Evolutionary conservation across 1,140 invertebrate genomes (phyloP), one percentile per base, ranked within the genome.

Genomic region (Sarcophaga peregrina): DNA sequence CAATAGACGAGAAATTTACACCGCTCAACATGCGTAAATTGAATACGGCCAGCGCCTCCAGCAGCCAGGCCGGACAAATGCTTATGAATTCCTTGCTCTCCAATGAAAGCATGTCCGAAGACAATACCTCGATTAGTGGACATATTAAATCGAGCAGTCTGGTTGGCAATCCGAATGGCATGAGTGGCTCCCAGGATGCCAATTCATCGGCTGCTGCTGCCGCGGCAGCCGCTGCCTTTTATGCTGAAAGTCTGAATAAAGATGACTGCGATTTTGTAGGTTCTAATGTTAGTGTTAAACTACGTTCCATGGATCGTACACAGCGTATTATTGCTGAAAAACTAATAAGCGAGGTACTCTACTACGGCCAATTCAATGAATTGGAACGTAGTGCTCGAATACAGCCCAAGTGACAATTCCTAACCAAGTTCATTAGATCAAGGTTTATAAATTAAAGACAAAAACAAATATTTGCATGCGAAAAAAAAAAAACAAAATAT

Each of bases 261-360:
- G 88, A 90, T 37, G 88, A 90, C 50, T 90, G 87, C 74, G 88
- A 90, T 68, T 90, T 90, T 48, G 85, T 91, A 6, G 91, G 90
- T 0, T 91, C 88, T 84, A 91, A 90, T 85, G 89, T 91, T 25
- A 89, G 90, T 3, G 83, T 90, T 50, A 91, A 91, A 76, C 84
- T 91, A 47, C 85, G 91, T 8, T 87, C 25, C 88, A 5, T 91
- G 91, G 86, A 88, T 80, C 87, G 89, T 0, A 88, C 90, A 8
- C 91, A 91, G 75, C 84, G 90, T 58, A 89, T 87, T 76, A 91
- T 91, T 82, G 91, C 91, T 45, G 89, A 91, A 85, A 91, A 90
- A 82, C 86, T 91, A 4, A 91, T 91, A 68, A 87, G 89, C 47
- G 90, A 91, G 84, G 87, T 91, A 62, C 86, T 91, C 78, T 91